phyloP scores from a whole-genome alignment of 1,140 invertebrate species.

The Eumeta japonica region DNA sequence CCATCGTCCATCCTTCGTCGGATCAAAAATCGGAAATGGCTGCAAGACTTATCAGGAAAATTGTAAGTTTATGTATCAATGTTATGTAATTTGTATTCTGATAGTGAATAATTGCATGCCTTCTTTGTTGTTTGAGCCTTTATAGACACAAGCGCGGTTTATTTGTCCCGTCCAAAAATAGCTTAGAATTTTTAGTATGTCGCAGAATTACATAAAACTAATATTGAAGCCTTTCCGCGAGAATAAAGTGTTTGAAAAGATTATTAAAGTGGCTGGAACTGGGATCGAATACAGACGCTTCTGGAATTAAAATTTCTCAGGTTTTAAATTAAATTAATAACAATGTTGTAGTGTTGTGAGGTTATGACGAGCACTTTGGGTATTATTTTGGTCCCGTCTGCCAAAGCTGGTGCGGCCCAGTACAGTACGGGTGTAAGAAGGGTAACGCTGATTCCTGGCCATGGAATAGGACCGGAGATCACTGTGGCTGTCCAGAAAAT shows the following conservation, averaged over 20 bases:
- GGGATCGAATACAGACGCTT: conserved; percentile 18
- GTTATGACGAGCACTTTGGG: conserved; percentile 27
- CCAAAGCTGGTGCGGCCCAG: conserved; percentile 49
- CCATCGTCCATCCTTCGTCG: too few species aligned
- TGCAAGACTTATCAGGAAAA: conserved; percentile 55
- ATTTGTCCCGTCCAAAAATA: conserved; percentile 50
- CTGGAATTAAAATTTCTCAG: too few species aligned
- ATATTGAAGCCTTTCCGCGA: conserved; percentile 55
- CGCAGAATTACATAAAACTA: conserved; percentile 56
- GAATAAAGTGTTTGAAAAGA: conserved; percentile 41
- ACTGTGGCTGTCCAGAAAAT: conserved; percentile 99
- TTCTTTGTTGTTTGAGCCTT: conserved; percentile 14
- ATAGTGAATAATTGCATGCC: conserved; percentile 29
- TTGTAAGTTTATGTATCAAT: conserved; percentile 48
- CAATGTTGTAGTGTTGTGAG: too few species aligned
- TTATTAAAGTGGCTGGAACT: conserved; percentile 39
- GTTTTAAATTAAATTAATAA: too few species aligned
- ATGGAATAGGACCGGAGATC: conserved; percentile 99
- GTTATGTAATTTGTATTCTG: conserved; percentile 19
- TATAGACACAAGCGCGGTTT: conserved; percentile 19
- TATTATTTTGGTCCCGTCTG: conserved; percentile 38
- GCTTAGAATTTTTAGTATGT: conserved; percentile 52
- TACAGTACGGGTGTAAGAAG: conserved; percentile 68
- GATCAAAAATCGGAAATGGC: conserved; percentile 52
- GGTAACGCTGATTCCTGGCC: conserved; percentile 91